Evolutionary conservation across 2,113 vertebrate species (phyloP).

Genomic region (Rostratula benghalensis): DNA sequence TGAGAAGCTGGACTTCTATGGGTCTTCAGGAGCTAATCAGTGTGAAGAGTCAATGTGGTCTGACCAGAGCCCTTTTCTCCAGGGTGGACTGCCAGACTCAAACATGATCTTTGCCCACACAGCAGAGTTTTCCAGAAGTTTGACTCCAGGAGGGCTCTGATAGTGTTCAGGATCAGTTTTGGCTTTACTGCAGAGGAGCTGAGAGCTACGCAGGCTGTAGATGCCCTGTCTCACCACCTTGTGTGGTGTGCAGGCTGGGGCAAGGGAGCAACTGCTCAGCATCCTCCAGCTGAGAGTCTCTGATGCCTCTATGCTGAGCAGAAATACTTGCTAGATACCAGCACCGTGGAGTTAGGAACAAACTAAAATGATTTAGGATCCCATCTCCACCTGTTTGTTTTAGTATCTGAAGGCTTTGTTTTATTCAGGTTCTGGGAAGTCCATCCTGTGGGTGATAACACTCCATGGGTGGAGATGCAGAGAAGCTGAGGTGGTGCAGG

Average conservation of each 20-base stretch:
- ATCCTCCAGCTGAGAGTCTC: neutral
- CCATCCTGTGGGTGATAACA: neutral
- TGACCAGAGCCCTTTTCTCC: neutral
- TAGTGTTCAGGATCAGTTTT: neutral
- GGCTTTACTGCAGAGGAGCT: neutral
- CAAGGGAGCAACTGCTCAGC: neutral
- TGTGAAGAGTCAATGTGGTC: neutral
- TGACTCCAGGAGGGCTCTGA: neutral
- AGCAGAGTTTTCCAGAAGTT: neutral
- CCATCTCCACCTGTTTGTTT: neutral
- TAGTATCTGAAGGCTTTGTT: neutral
- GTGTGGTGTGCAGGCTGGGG: neutral
- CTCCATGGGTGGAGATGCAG: fast-evolving
- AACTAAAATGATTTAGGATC: neutral
- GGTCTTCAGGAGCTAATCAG: neutral
- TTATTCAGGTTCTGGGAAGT: neutral
- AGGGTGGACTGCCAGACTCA: neutral
- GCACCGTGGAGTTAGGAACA: fast-evolving
- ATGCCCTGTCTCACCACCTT: neutral
- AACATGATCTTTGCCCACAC: neutral
- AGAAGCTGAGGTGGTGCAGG: neutral
- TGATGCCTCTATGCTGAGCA: neutral
- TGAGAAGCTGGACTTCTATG: neutral
- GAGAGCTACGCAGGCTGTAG: neutral
- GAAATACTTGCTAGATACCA: neutral